Conservation (phyloP, 2,888 invertebrate species). For the Ennomos quercinarius region DNA sequence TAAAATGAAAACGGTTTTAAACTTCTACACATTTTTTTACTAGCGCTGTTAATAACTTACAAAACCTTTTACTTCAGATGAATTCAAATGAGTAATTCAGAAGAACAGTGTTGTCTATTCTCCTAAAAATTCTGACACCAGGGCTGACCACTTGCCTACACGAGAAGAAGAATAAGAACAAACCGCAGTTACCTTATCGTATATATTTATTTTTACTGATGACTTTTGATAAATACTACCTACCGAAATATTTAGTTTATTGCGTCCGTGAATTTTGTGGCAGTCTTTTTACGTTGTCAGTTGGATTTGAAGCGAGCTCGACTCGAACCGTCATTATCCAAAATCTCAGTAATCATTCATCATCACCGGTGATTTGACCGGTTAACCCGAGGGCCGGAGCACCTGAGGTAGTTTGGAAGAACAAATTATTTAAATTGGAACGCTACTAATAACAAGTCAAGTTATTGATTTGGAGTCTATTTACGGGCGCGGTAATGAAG, state of each 20-base stretch:
- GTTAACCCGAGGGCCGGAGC: conserved; percentile 68
- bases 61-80: no score
- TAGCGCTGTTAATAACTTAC: not conserved
- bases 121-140: no score
- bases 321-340: conserved; percentile 72
- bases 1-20: conserved; percentile 24
- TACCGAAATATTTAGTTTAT: conserved; percentile 10
- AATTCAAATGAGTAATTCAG: no score
- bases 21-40: not conserved
- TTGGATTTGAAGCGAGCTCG: conserved; percentile 68
- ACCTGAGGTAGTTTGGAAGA: conserved; percentile 67
- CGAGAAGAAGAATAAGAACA: no score
- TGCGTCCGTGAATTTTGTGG: conserved; percentile 18
- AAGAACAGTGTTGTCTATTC: no score
- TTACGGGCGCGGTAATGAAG: conserved; percentile 36
- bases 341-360: conserved; percentile 83
- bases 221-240: no score
- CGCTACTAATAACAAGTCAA: conserved; percentile 53
- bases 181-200: no score
- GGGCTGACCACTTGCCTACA: no score
- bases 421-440: conserved; percentile 53
- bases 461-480: conserved; percentile 45
- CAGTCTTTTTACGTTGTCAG: conserved; percentile 66
- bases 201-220: no score
- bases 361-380: conserved; percentile 78